A percentile compares a stretch with the other conserved stretches of the same genome.
Conservation (phyloP, 2,888 invertebrate genomes). For the Leptogaster cylindrica region DNA sequence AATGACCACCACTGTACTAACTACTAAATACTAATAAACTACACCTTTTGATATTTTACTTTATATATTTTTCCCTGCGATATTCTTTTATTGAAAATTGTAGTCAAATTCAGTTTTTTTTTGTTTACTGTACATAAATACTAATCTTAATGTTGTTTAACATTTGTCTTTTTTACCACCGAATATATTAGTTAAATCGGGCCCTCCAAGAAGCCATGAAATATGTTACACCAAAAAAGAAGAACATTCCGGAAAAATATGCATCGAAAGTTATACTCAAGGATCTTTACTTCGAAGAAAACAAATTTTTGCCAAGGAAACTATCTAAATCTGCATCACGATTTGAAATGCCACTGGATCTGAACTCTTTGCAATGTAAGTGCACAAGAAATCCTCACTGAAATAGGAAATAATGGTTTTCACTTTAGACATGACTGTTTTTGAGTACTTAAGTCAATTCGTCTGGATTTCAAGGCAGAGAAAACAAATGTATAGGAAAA, state of each 20-base stretch:
- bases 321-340: slow-evolving; percentile 76
- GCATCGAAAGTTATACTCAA: neutral
- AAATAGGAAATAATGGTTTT: neutral
- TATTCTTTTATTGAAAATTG: no score
- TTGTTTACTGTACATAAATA: no score
- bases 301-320: slow-evolving; percentile 70
- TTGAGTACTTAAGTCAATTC: slow-evolving; percentile 74
- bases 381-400: slow-evolving; percentile 5
- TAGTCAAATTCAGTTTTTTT: no score
- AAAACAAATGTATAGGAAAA: slow-evolving; percentile 65
- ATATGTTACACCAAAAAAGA: slow-evolving; percentile 53
- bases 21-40: no score
- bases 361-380: slow-evolving; percentile 64
- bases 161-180: neutral
- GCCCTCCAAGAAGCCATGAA: slow-evolving; percentile 59
- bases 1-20: no score
- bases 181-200: slow-evolving; percentile 54
- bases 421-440: slow-evolving; percentile 69
- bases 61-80: no score
- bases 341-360: slow-evolving; percentile 77
- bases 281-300: slow-evolving; percentile 48
- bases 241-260: slow-evolving; percentile 36
- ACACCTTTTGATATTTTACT: no score
- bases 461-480: slow-evolving; percentile 68
- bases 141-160: no score